Percentiles rank a stretch among this genome's conserved stretches.
These are phyloP conservation scores for Melieria omissa DNA, from an alignment of 2,888 invertebrate species.

Conservation along the genomic window DNA sequence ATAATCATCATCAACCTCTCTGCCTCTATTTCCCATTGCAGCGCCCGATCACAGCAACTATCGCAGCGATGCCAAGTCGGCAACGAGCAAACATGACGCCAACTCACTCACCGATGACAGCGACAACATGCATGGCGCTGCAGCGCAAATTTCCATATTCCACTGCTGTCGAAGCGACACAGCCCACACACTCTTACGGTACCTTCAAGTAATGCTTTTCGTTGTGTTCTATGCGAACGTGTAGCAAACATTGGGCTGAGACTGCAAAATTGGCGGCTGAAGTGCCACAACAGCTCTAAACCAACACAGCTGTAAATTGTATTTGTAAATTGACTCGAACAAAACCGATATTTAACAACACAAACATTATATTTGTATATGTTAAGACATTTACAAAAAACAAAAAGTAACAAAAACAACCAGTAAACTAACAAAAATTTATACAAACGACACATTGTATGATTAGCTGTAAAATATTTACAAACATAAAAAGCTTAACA, in stretches of 20 bases:
- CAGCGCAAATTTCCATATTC: background rate
- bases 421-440: no score
- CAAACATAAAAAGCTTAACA: no score
- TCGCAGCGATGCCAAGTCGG: slow-evolving; percentile 57
- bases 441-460: no score
- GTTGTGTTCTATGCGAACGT: background rate
- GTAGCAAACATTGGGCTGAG: slow-evolving; percentile 12
- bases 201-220: background rate
- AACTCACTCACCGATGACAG: slow-evolving; percentile 63
- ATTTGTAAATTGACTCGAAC: background rate
- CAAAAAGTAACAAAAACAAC: no score
- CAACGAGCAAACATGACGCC: slow-evolving; percentile 59
- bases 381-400: no score
- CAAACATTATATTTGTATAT: no score
- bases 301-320: background rate
- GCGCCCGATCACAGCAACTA: slow-evolving; percentile 63
- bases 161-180: background rate
- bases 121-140: slow-evolving; percentile 44
- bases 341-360: background rate
- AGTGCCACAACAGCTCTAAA: slow-evolving; percentile 17
- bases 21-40: slow-evolving; percentile 42
- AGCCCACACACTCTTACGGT: slow-evolving; percentile 9
- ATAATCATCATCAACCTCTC: background rate
- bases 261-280: background rate
- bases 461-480: no score